Conservation (phyloP, 2,113 vertebrate species). For the Dicaeum eximium region DNA sequence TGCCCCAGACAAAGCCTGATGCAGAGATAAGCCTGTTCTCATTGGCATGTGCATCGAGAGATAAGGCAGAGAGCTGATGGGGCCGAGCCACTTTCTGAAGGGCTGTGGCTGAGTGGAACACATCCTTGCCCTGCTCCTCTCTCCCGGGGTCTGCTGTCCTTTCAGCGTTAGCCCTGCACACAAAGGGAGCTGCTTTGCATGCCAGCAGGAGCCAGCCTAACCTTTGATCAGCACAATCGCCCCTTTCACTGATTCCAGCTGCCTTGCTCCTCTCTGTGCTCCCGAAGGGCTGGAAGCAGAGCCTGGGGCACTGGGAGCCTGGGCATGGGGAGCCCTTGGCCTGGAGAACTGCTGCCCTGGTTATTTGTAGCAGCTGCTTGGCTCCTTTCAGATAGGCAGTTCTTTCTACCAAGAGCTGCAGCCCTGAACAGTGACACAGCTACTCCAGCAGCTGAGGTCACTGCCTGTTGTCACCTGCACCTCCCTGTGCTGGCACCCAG, state of each 20-base stretch:
- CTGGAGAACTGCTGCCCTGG: background rate
- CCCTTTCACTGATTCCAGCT: background rate
- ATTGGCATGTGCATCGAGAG: background rate
- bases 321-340: background rate
- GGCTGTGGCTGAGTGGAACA: background rate
- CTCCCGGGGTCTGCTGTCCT: background rate
- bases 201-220: background rate
- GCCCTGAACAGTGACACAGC: background rate
- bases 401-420: background rate
- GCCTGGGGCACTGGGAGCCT: rapidly evolving
- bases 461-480: background rate
- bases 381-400: background rate
- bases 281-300: background rate
- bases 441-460: background rate
- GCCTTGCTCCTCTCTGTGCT: background rate
- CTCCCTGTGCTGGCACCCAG: background rate
- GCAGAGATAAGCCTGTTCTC: background rate
- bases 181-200: slow-evolving; percentile 2
- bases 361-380: background rate
- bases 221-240: background rate
- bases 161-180: background rate
- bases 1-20: background rate
- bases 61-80: background rate
- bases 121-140: background rate
- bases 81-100: background rate